These are phyloP conservation scores for Heterocephalus glaber DNA, from an alignment of 2,113 vertebrate species.

Conservation along the genomic window DNA sequence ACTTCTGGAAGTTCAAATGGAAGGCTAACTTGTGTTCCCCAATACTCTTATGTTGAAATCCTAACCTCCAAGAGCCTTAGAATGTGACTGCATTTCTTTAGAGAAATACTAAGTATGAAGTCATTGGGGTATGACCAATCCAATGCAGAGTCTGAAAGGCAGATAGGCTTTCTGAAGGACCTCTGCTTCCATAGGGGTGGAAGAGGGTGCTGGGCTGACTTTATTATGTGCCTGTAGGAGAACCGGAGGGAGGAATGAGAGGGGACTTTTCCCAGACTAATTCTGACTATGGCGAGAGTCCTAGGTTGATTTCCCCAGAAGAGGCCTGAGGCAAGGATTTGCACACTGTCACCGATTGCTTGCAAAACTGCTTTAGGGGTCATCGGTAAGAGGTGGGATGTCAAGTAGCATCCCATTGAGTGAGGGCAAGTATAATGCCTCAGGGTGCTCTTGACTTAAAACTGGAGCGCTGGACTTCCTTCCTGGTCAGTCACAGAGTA, in stretches of 20 bases:
- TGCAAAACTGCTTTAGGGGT: not conserved
- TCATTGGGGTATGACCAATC: not conserved
- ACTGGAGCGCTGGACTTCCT: not conserved
- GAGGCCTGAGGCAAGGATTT: not conserved
- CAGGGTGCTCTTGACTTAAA: not conserved
- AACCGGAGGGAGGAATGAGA: not conserved
- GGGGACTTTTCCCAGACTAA: not conserved
- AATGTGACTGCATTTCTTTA: not conserved
- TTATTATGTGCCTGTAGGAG: not conserved
- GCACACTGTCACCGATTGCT: not conserved
- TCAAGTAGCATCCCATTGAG: not conserved
- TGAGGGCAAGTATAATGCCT: not conserved
- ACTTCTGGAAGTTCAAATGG: not conserved
- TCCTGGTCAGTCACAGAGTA: accelerated
- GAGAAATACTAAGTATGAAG: not conserved
- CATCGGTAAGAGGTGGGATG: not conserved
- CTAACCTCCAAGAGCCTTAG: not conserved
- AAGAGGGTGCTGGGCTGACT: not conserved
- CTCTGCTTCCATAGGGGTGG: not conserved
- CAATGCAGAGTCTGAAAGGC: not conserved
- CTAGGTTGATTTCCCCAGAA: not conserved
- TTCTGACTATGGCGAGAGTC: not conserved
- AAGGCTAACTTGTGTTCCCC: not conserved
- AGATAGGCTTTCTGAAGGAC: not conserved
- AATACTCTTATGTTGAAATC: not conserved